Evolutionary conservation across 1,140 invertebrate species (phyloP).

Genomic region (Scaptodrosophila lebanonensis): DNA sequence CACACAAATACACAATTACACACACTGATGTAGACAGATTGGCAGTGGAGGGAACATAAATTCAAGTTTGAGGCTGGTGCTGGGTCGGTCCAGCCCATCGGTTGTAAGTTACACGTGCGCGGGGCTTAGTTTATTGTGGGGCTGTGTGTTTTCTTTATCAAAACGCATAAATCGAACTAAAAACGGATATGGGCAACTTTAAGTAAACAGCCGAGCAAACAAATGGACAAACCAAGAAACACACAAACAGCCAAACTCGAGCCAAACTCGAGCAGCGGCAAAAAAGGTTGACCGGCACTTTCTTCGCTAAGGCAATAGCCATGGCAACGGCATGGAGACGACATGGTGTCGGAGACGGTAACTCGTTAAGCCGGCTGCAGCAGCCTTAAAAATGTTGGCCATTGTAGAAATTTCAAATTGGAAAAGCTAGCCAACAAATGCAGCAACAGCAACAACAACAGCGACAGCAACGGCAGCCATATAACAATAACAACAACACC

Average conservation of each 20-base stretch:
- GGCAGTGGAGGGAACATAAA: no score
- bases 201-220: constrained; percentile 31
- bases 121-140: constrained; percentile 4
- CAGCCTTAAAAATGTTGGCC: constrained; percentile 35
- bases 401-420: constrained; percentile 53
- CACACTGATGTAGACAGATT: not conserved
- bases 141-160: constrained; percentile 43
- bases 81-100: constrained; percentile 35
- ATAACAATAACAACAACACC: constrained; percentile 33
- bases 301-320: constrained; percentile 38
- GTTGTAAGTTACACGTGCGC: constrained; percentile 35
- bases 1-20: constrained; percentile 11
- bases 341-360: not conserved
- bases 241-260: no score
- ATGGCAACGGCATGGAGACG: constrained; percentile 1
- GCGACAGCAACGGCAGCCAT: no score
- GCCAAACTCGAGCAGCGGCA: constrained; percentile 48
- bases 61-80: constrained; percentile 10
- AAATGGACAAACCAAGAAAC: no score
- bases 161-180: constrained; percentile 70
- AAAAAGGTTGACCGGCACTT: constrained; percentile 56
- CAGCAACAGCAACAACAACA: constrained; percentile 17
- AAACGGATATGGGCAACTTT: constrained; percentile 67
- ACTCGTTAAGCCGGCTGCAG: constrained; percentile 54
- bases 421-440: constrained; percentile 27